These are phyloP conservation scores for Enteromius fasciolatus DNA, from an alignment of 2,797 vertebrate genomes.

Conservation along the genomic window DNA sequence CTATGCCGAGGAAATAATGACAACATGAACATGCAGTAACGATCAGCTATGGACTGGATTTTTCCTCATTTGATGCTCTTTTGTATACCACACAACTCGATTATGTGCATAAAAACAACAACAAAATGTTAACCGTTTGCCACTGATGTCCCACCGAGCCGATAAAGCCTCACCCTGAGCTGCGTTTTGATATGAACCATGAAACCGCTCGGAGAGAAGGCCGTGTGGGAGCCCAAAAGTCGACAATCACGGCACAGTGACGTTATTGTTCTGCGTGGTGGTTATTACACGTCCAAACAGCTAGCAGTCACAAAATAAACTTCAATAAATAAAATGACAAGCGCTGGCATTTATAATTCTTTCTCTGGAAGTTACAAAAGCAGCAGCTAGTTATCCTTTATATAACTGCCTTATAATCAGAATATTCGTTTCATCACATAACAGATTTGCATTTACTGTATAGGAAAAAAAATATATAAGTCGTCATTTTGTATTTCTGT, in stretches of 20 bases:
- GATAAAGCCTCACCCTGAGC: slow-evolving; percentile 29
- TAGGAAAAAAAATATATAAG: slow-evolving; percentile 85
- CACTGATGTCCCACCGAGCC: neutral
- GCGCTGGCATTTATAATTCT: slow-evolving; percentile 69
- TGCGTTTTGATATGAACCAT: slow-evolving; percentile 31
- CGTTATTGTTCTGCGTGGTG: slow-evolving; percentile 45
- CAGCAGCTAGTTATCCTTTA: slow-evolving; percentile 68
- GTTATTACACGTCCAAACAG: slow-evolving; percentile 70
- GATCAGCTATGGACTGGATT: slow-evolving; percentile 37
- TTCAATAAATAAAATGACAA: slow-evolving; percentile 66
- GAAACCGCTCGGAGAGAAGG: neutral
- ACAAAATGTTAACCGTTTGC: slow-evolving; percentile 31
- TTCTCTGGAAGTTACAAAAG: slow-evolving; percentile 67
- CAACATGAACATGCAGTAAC: slow-evolving; percentile 54
- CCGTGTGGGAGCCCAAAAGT: slow-evolving; percentile 10
- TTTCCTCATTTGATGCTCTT: slow-evolving; percentile 36
- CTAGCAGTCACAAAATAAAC: slow-evolving; percentile 63
- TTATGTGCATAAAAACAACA: slow-evolving; percentile 49
- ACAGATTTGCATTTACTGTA: slow-evolving; percentile 77
- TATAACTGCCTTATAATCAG: slow-evolving; percentile 60
- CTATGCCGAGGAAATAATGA: slow-evolving; percentile 37
- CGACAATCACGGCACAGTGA: slow-evolving; percentile 25
- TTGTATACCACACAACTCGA: slow-evolving; percentile 42
- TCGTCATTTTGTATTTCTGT: slow-evolving; percentile 67
- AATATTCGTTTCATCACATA: slow-evolving; percentile 70